phyloP scores from a whole-genome alignment of 2,113 vertebrate genomes.

The Chionomys nivalis region DNA sequence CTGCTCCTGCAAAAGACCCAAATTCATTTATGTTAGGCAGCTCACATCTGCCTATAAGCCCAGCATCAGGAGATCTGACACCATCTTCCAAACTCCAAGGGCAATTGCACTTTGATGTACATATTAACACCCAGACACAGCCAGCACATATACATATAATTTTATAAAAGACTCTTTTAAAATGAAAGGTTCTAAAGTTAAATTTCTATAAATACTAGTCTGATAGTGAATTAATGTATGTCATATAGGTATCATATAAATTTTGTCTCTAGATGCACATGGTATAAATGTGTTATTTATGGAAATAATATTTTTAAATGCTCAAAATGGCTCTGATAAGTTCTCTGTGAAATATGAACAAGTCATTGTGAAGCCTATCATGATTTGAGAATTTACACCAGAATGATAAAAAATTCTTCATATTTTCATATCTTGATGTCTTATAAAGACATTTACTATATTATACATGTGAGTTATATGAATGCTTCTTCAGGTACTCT shows the following conservation, averaged over 20 bases:
- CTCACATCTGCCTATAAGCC: not conserved
- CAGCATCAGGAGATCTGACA: not conserved
- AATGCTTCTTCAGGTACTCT: not conserved
- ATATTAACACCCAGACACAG: not conserved
- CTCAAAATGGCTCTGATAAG: not conserved
- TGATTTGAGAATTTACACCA: not conserved
- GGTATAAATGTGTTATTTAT: slow-evolving; percentile 15
- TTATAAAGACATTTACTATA: not conserved
- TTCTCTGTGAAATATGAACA: not conserved
- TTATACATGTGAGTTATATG: not conserved
- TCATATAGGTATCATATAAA: not conserved
- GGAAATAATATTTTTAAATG: not conserved
- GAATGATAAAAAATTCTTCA: not conserved
- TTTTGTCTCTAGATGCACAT: not conserved
- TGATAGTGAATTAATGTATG: not conserved
- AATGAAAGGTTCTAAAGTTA: not conserved
- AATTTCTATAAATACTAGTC: not conserved
- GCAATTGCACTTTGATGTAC: no score
- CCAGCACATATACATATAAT: not conserved
- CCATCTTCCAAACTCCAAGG: not conserved
- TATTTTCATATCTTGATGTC: slow-evolving; percentile 26
- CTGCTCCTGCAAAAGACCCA: no score
- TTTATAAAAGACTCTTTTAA: not conserved
- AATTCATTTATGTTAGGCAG: not conserved
- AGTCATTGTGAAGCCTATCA: not conserved